Evolutionary conservation across 1,140 invertebrate species (phyloP).

Genomic region (Rhyzopertha dominica): DNA sequence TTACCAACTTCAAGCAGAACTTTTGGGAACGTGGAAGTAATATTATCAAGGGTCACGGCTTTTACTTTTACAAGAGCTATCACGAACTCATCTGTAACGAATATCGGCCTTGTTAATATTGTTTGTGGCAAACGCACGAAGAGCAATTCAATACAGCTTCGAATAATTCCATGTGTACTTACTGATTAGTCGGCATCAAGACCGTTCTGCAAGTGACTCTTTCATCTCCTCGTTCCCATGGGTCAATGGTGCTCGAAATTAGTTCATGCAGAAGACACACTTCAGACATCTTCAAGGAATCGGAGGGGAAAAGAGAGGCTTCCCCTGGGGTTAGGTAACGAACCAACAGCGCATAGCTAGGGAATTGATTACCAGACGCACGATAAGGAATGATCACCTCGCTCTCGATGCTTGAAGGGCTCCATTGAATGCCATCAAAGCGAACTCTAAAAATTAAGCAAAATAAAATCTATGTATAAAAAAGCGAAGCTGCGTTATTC

Average conservation of each 20-base stretch:
- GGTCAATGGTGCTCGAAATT: slow-evolving; percentile 54
- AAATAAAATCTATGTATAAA: too few relatives aligned
- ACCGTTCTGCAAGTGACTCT: slow-evolving; percentile 46
- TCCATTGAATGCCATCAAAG: slow-evolving; percentile 57
- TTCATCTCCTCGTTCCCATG: slow-evolving; percentile 51
- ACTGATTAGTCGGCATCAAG: too few relatives aligned
- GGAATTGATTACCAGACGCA: slow-evolving; percentile 55
- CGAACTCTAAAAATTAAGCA: slow-evolving; percentile 49
- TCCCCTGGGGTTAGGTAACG: slow-evolving; percentile 54
- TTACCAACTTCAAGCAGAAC: too few relatives aligned
- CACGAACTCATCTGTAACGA: too few relatives aligned
- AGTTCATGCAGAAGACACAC: slow-evolving; percentile 56
- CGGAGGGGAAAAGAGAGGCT: slow-evolving; percentile 44
- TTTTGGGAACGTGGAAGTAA: too few relatives aligned
- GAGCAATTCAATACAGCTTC: too few relatives aligned
- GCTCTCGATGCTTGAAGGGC: slow-evolving; percentile 44
- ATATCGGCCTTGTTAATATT: too few relatives aligned
- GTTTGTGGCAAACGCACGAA: too few relatives aligned
- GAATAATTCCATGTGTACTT: too few relatives aligned
- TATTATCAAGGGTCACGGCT: too few relatives aligned
- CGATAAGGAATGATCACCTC: slow-evolving; percentile 53
- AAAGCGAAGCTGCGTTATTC: too few relatives aligned
- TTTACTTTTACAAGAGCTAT: too few relatives aligned
- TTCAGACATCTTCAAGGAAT: slow-evolving; percentile 48
- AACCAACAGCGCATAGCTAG: slow-evolving; percentile 55